Base-by-base conservation (phyloP, 2,797 vertebrate genomes). In the Arnoldichthys spilopterus region DNA sequence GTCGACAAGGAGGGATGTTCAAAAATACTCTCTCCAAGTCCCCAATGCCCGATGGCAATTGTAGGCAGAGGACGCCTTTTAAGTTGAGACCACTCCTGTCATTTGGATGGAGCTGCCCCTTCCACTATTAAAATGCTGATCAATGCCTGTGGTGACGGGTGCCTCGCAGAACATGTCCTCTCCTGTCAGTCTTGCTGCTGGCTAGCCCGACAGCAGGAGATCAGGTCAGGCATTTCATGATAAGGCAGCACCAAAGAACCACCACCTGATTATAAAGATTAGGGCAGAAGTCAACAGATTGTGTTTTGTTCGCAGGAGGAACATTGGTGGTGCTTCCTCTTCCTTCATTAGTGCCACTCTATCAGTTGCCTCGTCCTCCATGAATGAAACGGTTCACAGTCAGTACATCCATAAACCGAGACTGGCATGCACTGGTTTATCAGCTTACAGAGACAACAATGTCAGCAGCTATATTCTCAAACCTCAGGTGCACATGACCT, bases 101-200 rank as follows among this genome's bases (percentile, higher is more conserved):
- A 13, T 34, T 22, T 71, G 0, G 22, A 71, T 18, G 64, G 64
- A 26, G 12, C 43, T 28, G 18, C 32, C 37, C 37, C 43, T 76
- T 26, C 51, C 81, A 47, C 51, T 61, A 53, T 28, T 56, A 66
- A 56, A 20, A 18, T 20, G 7, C 47, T 20, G 16, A 70, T 75
- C 40, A 76, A 45, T 53, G 71, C 61, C 54, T 75, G 24, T 45
- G 66, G 71, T 40, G 43, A 72, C 34, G 51, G 30, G 54, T 9
- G 1, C 62, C 61, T 63, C 51, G 40, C 24, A 72, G 75, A 72
- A 75, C 64, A 75, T 69, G 66, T 61, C 30, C 66, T 74, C 26
- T 77, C 64, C 79, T 85, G 81, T 76, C 75, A 78, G 15, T 43
- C 20, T 43, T 54, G n/a, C 12, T 76, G 32, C 54, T n/a, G 54